Base-by-base conservation (phyloP, 2,113 vertebrate species). In the Thalassarche chlororhynchos region DNA sequence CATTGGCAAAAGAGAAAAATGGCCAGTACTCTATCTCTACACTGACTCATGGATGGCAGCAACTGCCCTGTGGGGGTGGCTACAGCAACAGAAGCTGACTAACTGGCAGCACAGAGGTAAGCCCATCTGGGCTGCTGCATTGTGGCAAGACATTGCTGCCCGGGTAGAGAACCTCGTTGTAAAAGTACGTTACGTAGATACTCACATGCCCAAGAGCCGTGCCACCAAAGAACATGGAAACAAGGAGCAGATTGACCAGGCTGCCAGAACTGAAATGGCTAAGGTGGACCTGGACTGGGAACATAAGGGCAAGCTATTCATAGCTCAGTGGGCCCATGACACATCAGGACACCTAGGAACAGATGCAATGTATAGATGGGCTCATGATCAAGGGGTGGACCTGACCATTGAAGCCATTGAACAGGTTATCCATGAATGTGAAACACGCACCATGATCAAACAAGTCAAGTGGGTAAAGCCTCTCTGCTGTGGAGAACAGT, bases 321-420 rank as follows among this genome's bases (percentile, higher is more conserved):
- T 3, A 44, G 57, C 15, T 68, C 68, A 42, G 31, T 15, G 14
- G 52, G 51, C 52, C 25, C 3, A 8, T 9, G 47, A 54, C 36
- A 69, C 55, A 49, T 13, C 32, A 38, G 77, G 21, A 66, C 55
- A 92, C 26, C 29, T 12, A 34, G 26, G 14, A 76, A 51, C 42
- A 57, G 34, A 62, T 25, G 19, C 23, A 25, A n/a, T 0, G 7
- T 8, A 24, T 14, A 24, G 51, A 44, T 4, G 32, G 29, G 12
- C 29, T 87, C 0, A 0, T n/a, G 58, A 34, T 11, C 3, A 0
- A 87, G 32, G 21, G 7, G 34, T 31, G 17, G 36, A 42, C 23
- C 46, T 79, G 77, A 62, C 17, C 26, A 31, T 1, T 62, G 58
- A 51, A 80, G 72, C 5, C 46, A 47, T 1, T 20, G 66, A 51